Evolutionary conservation across 2,888 invertebrate species (phyloP).

Genomic region (Orthonevra nobilis): DNA sequence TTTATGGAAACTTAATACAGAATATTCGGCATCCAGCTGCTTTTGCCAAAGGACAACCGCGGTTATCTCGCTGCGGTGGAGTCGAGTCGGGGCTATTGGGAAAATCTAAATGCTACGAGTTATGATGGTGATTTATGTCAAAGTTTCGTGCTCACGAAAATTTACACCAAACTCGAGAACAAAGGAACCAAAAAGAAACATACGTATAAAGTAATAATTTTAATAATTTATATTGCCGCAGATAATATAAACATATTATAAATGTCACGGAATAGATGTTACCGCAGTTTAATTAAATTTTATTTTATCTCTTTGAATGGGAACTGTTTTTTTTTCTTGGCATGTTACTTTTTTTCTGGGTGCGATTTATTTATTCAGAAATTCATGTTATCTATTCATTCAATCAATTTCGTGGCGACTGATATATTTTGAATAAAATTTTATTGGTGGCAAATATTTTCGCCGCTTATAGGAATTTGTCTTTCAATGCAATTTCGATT

Average conservation of each 20-base stretch:
- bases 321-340: not conserved
- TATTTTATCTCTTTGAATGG: conserved; percentile 21
- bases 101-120: conserved; percentile 44
- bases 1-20: conserved; percentile 1
- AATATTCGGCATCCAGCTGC: conserved; percentile 17
- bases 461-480: too few relatives aligned
- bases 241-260: conserved; percentile 19
- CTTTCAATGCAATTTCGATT: too few relatives aligned
- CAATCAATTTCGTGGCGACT: conserved; percentile 27
- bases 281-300: conserved; percentile 42
- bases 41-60: conserved; percentile 23
- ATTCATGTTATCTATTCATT: conserved; percentile 27
- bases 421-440: conserved; percentile 52
- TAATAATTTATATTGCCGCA: conserved; percentile 51
- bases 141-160: conserved; percentile 60
- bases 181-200: conserved; percentile 2
- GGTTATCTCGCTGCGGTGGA: not conserved
- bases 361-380: not conserved
- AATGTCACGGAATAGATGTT: conserved; percentile 30
- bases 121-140: conserved; percentile 63
- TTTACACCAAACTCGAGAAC: conserved; percentile 20
- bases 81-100: too few relatives aligned
- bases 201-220: conserved; percentile 26
- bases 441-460: conserved; percentile 15
- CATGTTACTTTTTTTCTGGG: not conserved